phyloP scores from a whole-genome alignment of 2,888 invertebrate genomes.

The Nemapogon koenigi region DNA sequence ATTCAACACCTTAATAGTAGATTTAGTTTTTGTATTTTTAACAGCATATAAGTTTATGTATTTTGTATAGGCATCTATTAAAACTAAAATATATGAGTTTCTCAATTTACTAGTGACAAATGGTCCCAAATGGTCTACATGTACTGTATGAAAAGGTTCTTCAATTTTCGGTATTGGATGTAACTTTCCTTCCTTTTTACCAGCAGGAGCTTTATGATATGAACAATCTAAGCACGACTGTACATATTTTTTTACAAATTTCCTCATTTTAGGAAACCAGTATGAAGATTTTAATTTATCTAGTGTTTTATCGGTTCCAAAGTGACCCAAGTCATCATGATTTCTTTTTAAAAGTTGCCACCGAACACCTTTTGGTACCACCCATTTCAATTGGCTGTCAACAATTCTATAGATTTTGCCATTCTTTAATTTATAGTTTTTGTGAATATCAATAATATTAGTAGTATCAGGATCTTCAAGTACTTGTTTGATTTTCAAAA shows the following conservation, averaged over 20 bases:
- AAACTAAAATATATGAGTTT: neutral
- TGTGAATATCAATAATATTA: constrained; percentile 8
- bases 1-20: neutral
- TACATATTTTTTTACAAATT: constrained; percentile 4
- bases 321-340: constrained; percentile 5
- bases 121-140: constrained; percentile 7
- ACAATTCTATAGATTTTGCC: constrained; percentile 14
- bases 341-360: constrained; percentile 2
- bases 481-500: constrained; percentile 12
- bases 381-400: neutral
- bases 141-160: constrained; percentile 7
- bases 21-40: neutral
- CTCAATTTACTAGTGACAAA: neutral
- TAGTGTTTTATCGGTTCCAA: constrained; percentile 1
- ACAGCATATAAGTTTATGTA: neutral
- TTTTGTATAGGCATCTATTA: neutral
- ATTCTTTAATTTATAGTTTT: constrained; percentile 15
- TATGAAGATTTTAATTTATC: neutral
- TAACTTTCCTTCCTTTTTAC: constrained; percentile 1
- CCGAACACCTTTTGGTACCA: neutral
- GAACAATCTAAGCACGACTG: constrained; percentile 2
- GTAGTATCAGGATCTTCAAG: constrained; percentile 12
- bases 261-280: constrained; percentile 6
- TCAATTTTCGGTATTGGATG: constrained; percentile 4
- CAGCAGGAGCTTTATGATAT: constrained; percentile 1